phyloP scores from a whole-genome alignment of 2,888 invertebrate genomes.

The Protodeltote pygarga region DNA sequence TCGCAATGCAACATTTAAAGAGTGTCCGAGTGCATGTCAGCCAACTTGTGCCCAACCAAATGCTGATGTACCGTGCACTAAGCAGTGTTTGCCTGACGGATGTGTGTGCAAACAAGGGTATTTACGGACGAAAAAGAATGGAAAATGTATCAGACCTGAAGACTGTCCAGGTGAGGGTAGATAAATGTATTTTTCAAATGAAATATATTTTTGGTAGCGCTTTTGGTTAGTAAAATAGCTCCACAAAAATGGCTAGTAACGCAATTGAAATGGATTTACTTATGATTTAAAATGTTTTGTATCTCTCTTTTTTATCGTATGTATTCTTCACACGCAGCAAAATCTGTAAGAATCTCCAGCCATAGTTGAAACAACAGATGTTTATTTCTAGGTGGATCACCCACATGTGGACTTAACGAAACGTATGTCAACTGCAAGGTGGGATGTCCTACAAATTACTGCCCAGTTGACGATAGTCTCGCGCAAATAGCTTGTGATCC shows the following conservation, averaged over 20 bases:
- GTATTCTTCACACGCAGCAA: no score
- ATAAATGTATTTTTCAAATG: no score
- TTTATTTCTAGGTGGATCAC: slow-evolving; percentile 30
- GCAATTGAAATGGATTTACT: no score
- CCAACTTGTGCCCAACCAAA: slow-evolving; percentile 44
- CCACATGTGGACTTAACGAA: slow-evolving; percentile 47
- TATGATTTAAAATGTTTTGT: not conserved
- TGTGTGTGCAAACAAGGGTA: slow-evolving; percentile 49
- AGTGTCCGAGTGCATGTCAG: slow-evolving; percentile 50
- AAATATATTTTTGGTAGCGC: no score
- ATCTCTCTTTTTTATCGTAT: not conserved
- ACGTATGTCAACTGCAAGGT: slow-evolving; percentile 56
- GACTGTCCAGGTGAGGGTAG: slow-evolving; percentile 24
- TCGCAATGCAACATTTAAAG: slow-evolving; percentile 9
- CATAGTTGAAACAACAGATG: no score
- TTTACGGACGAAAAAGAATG: not conserved
- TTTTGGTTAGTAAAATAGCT: no score
- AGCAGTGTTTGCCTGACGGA: slow-evolving; percentile 33
- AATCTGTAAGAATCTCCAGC: no score
- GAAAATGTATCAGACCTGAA: slow-evolving; percentile 10
- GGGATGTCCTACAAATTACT: slow-evolving; percentile 56
- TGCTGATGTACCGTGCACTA: slow-evolving; percentile 17
- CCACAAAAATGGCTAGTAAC: no score
- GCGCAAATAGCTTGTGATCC: slow-evolving; percentile 52
- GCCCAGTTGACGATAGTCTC: slow-evolving; percentile 56